Base-by-base conservation (phyloP, 1,140 invertebrate species). In the Zaprionus vittiger region DNA sequence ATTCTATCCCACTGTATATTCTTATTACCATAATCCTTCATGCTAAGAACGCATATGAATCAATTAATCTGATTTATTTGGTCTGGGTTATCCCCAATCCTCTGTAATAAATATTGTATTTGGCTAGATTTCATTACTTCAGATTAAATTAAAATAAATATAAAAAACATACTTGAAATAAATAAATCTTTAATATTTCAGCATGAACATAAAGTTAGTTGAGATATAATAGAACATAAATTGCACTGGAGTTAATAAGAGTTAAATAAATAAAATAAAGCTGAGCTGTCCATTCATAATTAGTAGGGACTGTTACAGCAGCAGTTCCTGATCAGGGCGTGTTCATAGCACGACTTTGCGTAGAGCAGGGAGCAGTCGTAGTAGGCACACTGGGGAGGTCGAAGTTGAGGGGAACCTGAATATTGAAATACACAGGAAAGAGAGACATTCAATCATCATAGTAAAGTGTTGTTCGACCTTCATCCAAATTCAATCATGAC, bases 261-360 rank as follows among this genome's bases (percentile, higher is more conserved):
- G n/a, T 47, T 17, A 3, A 9, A 47, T 47, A 47, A 47, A 47
- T 44, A 17, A 44, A 4, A 17, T 3, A 5, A 7, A 17, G 5
- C 38, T 41, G 38, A 5, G 38, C 38, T 41, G 38, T 5, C 20
- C 11, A n/a, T 17, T 56, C 9, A 34, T 34, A 34, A 34, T 62
- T 59, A 84, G 77, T 86, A 91, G 60, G 91, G 86, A 89, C 94
- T 95, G 28, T 95, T 95, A 80, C 96, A 97, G 91, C 96, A 97
- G 83, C 96, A 97, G 61, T 94, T 94, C 7, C 95, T 94, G 67
- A 97, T 96, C 6, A 96, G 92, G 65, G 94, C 91, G 80, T 96
- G 95, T 83, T 97, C 96, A 47, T 94, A 91, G 83, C 96, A 97
- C 22, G 94, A 94, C 85, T 96, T 97, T 15, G 96, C 95, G 80